Percentiles rank a stretch among this genome's conserved stretches.
Evolutionary conservation across 2,113 vertebrate genomes (phyloP).

Genomic region (Callionymus lyra): DNA sequence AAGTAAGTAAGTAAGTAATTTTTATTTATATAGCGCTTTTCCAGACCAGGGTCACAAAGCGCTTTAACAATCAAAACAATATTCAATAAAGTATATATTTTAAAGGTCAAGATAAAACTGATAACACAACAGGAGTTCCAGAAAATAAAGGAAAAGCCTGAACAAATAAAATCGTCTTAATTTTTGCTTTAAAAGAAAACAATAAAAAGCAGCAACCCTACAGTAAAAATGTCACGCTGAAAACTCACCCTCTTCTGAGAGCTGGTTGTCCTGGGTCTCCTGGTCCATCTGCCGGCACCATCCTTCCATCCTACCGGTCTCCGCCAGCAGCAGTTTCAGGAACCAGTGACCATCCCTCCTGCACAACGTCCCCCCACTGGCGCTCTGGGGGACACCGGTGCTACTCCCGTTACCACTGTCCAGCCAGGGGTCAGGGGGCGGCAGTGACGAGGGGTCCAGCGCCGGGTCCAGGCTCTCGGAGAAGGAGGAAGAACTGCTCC

Average conservation of each 20-base stretch:
- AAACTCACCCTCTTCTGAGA: slow-evolving; percentile 88
- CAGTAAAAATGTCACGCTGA: not conserved
- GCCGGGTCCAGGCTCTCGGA: slow-evolving; percentile 91
- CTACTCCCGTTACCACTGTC: slow-evolving; percentile 76
- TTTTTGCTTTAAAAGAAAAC: too few species aligned
- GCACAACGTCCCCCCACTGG: slow-evolving; percentile 64
- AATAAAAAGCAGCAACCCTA: too few species aligned
- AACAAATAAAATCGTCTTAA: too few species aligned
- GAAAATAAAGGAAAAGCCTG: too few species aligned
- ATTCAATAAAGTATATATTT: too few species aligned
- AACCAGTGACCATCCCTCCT: slow-evolving; percentile 95
- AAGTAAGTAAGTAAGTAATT: too few species aligned
- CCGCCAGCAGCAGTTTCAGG: slow-evolving; percentile 93
- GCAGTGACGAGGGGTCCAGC: slow-evolving; percentile 89
- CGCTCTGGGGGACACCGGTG: slow-evolving; percentile 54
- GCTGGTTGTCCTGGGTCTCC: slow-evolving; percentile 95
- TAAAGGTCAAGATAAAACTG: too few species aligned
- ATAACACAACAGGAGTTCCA: too few species aligned
- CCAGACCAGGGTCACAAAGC: too few species aligned
- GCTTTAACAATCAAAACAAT: too few species aligned
- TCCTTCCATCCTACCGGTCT: slow-evolving; percentile 91
- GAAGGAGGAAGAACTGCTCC: slow-evolving; percentile 90
- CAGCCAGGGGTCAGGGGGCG: slow-evolving; percentile 94
- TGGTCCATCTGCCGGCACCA: slow-evolving; percentile 99
- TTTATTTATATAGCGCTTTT: too few species aligned